Base-by-base conservation (phyloP, 2,113 vertebrate species). In the Copsychus sechellarum region DNA sequence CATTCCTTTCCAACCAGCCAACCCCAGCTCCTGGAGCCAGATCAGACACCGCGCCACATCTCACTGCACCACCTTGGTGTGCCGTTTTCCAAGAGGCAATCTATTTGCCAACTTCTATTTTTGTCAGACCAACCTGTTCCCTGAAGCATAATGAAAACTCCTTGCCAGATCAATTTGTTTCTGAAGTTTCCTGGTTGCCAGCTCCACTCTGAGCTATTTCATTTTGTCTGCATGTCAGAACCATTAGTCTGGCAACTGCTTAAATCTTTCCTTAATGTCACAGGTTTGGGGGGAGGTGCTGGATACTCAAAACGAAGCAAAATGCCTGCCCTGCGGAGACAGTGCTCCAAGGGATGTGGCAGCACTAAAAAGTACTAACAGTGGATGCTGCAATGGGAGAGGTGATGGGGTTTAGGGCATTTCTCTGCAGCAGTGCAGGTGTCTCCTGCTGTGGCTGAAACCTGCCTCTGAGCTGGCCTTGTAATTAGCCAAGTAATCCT, bases 131-230 rank as follows among this genome's bases (percentile, higher is more conserved):
- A 96, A 97, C 93, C 62, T 97, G 95, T 92, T 96, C 93, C 94
- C 95, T 67, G 79, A 90, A 94, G 90, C 92, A 90, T 84, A 96
- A 95, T 94, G 80, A 92, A 94, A 92, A 92, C 43, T 96, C 86
- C 93, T 93, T 94, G 94, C 96, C 95, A 97, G 93, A 95, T 95
- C 90, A 92, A 93, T 96, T 95, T 95, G 92, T 86, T 96, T 93
- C 90, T 93, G 80, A 81, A 96, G 88, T 94, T 94, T 92, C 76
- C 76, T 53, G n/a, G 60, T 96, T 96, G 95, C 93, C 93, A 96
- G 90, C 90, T 92, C 88, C 86, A 88, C 65, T 96, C 86, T 16
- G n/a, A 88, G 88, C 70, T 94, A 92, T 67, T 96, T 94, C 64
- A 90, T 71, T 94, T 92, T 71, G 81, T 70, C 93, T 93, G 90